Conservation (phyloP, 92 coral and sea anemone genomes). For the Siderastrea radians region DNA sequence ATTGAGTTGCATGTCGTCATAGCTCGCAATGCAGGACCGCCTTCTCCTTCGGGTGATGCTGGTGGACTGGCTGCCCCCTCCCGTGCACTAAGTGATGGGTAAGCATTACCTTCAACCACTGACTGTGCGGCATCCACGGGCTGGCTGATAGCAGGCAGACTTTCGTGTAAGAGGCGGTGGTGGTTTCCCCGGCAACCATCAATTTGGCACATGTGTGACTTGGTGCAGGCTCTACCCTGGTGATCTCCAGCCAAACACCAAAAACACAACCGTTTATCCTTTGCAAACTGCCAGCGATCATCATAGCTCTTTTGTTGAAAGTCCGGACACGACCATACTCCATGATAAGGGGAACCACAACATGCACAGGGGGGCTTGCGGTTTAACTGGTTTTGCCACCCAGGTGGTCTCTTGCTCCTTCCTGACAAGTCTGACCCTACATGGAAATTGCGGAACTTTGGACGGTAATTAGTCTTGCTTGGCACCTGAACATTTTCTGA, state of each 20-base stretch:
- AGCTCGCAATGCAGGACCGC: constrained; percentile 10
- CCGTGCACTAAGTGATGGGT: constrained; percentile 35
- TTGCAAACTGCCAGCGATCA: constrained; percentile 51
- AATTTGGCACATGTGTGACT: constrained; percentile 35
- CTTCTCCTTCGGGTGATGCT: constrained; percentile 4
- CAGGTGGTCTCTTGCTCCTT: neutral
- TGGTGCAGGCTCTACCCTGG: constrained; percentile 42
- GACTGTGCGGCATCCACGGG: too few species aligned
- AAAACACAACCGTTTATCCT: constrained; percentile 62
- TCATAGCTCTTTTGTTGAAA: constrained; percentile 38
- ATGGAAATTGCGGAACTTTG: neutral
- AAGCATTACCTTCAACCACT: too few species aligned
- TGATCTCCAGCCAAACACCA: constrained; percentile 51
- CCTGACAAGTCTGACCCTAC: neutral
- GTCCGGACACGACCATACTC: constrained; percentile 36
- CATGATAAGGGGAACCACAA: constrained; percentile 44
- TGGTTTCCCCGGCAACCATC: constrained; percentile 20
- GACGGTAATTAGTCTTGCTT: neutral
- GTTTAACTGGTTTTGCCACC: neutral
- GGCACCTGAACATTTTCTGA: neutral
- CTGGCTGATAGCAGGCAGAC: neutral
- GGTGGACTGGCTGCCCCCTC: constrained; percentile 48
- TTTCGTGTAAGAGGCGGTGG: constrained; percentile 18
- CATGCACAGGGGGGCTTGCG: constrained; percentile 25
- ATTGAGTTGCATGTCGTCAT: constrained; percentile 15